Conservation (phyloP, 2,888 invertebrate species). For the Meliscaeva auricollis region DNA sequence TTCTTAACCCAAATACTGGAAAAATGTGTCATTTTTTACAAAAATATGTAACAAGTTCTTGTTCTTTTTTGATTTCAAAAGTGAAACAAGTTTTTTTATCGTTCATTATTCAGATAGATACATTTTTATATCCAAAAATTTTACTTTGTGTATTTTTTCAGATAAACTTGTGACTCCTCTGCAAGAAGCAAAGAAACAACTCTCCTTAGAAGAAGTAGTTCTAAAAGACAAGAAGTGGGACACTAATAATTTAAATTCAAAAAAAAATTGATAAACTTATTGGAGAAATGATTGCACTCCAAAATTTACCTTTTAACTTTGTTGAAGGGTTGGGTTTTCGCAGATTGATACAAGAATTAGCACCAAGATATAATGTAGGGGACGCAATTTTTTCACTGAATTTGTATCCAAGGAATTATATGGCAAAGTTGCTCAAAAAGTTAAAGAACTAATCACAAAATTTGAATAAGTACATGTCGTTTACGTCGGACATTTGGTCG, state of each 20-base stretch:
- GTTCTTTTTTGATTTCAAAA: too few relatives aligned
- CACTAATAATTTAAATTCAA: conserved; percentile 3
- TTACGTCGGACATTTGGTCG: conserved; percentile 27
- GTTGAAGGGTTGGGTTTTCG: conserved; percentile 27
- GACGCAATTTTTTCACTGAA: conserved; percentile 20
- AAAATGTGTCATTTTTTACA: too few relatives aligned
- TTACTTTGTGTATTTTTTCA: too few relatives aligned
- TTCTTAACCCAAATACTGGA: too few relatives aligned
- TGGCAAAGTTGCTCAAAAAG: conserved; percentile 35
- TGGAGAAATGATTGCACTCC: conserved; percentile 31
- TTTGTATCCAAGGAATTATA: conserved; percentile 33
- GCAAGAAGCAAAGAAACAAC: conserved; percentile 21
- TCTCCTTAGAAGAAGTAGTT: conserved; percentile 19
- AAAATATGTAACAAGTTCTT: too few relatives aligned
- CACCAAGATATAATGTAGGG: conserved; percentile 24
- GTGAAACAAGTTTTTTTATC: too few relatives aligned
- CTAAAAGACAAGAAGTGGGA: conserved; percentile 5
- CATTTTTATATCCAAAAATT: neutral
- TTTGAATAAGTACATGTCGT: conserved; percentile 27
- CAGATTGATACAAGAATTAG: conserved; percentile 16
- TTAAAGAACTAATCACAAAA: conserved; percentile 18
- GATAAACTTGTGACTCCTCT: conserved; percentile 4
- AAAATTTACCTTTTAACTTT: conserved; percentile 35
- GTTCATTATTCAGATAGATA: neutral
- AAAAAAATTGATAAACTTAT: conserved; percentile 31